Conservation (phyloP, 2,113 vertebrate species). For the Hemibagrus wyckioides region DNA sequence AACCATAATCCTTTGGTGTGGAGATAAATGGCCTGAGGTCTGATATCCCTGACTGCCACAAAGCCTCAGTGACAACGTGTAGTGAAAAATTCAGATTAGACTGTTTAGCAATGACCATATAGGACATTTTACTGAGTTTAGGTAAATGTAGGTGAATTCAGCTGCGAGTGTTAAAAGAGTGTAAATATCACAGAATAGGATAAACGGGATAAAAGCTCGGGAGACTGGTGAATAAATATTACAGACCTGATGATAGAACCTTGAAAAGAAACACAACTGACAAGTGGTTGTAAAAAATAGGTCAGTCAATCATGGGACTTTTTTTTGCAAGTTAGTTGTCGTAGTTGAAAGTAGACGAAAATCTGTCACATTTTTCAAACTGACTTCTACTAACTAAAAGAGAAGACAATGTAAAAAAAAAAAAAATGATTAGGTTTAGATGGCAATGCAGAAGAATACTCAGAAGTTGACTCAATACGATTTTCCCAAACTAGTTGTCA, state of each 20-base stretch:
- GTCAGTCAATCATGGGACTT: background rate
- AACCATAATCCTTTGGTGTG: conserved; percentile 41
- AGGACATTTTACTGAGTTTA: background rate
- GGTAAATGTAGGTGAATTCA: background rate
- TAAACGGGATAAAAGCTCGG: background rate
- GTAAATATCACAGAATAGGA: background rate
- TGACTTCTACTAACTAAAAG: background rate
- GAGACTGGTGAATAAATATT: background rate
- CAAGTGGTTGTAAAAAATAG: background rate
- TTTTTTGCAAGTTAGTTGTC: background rate
- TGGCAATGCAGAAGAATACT: no score
- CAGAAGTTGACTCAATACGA: background rate
- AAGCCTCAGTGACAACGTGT: background rate
- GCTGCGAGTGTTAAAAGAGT: no score
- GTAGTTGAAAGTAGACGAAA: background rate
- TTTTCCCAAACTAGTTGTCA: background rate
- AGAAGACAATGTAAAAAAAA: background rate
- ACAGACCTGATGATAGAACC: background rate
- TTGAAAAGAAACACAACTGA: background rate
- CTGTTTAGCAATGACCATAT: background rate
- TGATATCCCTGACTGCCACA: conserved; percentile 21
- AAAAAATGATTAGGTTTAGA: no score
- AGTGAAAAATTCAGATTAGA: background rate
- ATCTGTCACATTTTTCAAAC: background rate
- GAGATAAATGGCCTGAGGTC: conserved; percentile 21